These are phyloP conservation scores for Dendrocincla tyrannina DNA, from an alignment of 2,797 vertebrate genomes.

Conservation along the genomic window DNA sequence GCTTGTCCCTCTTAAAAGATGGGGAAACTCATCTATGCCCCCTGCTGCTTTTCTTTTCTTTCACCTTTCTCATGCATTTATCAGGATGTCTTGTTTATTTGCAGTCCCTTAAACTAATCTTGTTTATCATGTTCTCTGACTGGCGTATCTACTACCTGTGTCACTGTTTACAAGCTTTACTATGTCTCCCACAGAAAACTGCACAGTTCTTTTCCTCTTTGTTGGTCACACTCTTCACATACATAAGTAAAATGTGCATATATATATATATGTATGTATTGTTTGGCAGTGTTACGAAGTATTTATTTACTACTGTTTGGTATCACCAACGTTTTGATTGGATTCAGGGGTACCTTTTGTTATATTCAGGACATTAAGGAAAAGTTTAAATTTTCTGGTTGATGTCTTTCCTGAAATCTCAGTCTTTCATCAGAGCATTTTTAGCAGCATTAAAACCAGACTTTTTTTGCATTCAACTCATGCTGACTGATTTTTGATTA, in stretches of 20 bases:
- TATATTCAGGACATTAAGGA: background rate
- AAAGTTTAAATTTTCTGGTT: background rate
- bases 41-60: background rate
- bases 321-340: background rate
- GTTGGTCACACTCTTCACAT: background rate
- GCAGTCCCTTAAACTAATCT: background rate
- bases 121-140: background rate
- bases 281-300: background rate
- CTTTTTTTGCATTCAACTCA: fast-evolving
- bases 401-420: background rate
- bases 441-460: background rate
- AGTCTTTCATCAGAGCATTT: background rate
- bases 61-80: background rate
- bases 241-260: background rate
- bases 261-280: fast-evolving
- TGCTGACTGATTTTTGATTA: background rate
- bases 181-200: background rate
- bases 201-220: background rate
- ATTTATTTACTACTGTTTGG: background rate
- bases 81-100: background rate
- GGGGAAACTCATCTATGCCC: background rate
- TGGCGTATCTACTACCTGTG: background rate
- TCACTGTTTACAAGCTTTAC: background rate
- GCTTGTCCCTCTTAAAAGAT: background rate
- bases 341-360: background rate